Percentiles rank a stretch among this genome's conserved stretches.
These are phyloP conservation scores for Tolmerus cingulatus DNA, from an alignment of 2,888 invertebrate species.

Conservation along the genomic window DNA sequence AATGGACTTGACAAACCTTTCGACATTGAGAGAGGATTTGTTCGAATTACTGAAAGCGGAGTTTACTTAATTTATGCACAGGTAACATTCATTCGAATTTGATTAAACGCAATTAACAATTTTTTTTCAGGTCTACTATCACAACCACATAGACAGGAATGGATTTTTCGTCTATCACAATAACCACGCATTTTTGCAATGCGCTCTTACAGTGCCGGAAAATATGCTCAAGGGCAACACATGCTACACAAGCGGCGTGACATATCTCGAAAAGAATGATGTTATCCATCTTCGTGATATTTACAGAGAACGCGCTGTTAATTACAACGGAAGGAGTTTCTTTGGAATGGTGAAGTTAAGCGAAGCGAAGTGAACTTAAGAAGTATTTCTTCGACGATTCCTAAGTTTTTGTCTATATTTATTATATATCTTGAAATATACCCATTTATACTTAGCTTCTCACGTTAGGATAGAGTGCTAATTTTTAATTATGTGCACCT, in stretches of 20 bases:
- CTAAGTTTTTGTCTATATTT: not conserved
- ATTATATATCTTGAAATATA: not conserved
- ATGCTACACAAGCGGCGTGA: slow-evolving; percentile 76
- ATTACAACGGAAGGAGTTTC: not conserved
- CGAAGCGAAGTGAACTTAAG: not conserved
- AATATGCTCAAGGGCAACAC: slow-evolving; percentile 72
- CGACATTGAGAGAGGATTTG: not conserved
- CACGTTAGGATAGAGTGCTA: not conserved
- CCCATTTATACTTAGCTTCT: not conserved
- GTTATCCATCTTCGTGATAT: slow-evolving; percentile 75
- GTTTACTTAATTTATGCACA: slow-evolving; percentile 31
- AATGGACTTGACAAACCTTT: not conserved
- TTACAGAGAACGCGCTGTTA: slow-evolving; percentile 53
- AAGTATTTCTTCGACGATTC: not conserved
- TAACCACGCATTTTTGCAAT: slow-evolving; percentile 73
- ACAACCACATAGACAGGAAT: slow-evolving; percentile 78
- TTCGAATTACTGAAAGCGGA: slow-evolving; percentile 5
- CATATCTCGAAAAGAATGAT: slow-evolving; percentile 72
- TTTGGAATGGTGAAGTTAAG: slow-evolving; percentile 16
- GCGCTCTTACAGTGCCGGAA: slow-evolving; percentile 74
- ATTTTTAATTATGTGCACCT: not conserved
- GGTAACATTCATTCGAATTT: not conserved
- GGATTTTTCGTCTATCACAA: slow-evolving; percentile 77
- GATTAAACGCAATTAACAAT: not conserved
- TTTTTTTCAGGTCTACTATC: slow-evolving; percentile 73